Evolutionary conservation across 2,113 vertebrate species (phyloP).

Genomic region (Sylvietta virens): DNA sequence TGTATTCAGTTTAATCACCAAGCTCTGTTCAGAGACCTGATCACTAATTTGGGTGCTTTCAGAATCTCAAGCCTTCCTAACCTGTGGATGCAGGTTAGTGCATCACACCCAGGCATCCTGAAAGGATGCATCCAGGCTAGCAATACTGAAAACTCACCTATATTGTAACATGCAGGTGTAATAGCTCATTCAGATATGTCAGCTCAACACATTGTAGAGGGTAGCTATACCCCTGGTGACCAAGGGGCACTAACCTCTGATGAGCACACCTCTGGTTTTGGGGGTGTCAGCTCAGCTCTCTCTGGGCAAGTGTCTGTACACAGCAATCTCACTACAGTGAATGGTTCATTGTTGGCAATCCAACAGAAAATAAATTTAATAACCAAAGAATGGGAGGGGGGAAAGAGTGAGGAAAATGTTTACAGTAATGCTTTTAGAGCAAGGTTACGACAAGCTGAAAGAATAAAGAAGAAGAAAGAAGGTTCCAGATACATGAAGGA

Average conservation of each 20-base stretch:
- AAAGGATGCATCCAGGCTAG: neutral
- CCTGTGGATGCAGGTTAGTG: neutral
- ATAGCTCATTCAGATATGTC: neutral
- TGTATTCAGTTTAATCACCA: neutral
- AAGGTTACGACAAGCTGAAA: neutral
- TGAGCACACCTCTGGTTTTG: neutral
- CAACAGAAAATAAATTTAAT: neutral
- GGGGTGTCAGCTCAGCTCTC: neutral
- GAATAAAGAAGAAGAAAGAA: neutral
- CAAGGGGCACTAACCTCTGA: neutral
- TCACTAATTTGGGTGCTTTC: neutral
- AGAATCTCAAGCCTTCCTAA: neutral
- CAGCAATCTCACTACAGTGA: neutral
- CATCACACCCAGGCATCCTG: too few relatives aligned
- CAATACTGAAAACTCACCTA: neutral
- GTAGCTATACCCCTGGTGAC: neutral
- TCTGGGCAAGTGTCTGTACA: neutral
- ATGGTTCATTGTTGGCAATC: neutral
- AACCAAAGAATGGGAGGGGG: rapidly evolving
- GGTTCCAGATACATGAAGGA: neutral
- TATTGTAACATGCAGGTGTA: neutral
- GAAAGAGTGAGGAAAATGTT: neutral
- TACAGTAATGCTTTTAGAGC: neutral
- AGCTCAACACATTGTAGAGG: neutral
- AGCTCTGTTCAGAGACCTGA: neutral